These are phyloP conservation scores for Drosophila anceps DNA, from an alignment of 2,888 invertebrate species.

Conservation along the genomic window DNA sequence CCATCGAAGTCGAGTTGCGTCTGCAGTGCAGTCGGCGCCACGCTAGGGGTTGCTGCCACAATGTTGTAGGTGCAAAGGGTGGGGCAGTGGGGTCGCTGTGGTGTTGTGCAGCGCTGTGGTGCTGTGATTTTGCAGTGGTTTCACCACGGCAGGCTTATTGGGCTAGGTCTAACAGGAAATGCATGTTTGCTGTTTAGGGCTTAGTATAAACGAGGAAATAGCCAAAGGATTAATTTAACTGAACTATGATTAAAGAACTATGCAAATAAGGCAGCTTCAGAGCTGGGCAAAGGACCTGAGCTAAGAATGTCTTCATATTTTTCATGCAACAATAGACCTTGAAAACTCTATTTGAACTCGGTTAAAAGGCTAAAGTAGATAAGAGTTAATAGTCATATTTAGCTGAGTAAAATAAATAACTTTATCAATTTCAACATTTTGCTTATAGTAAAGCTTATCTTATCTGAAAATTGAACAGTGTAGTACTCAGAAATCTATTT, in stretches of 20 bases:
- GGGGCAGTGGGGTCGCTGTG: slow-evolving; percentile 5
- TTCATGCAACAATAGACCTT: neutral
- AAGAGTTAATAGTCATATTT: neutral
- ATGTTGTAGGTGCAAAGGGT: neutral
- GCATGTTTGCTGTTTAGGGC: neutral
- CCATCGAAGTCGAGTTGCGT: slow-evolving; percentile 30
- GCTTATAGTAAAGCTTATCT: slow-evolving; percentile 3
- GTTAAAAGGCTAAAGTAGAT: slow-evolving; percentile 1
- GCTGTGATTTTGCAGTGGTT: slow-evolving; percentile 29
- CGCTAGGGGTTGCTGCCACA: slow-evolving; percentile 16
- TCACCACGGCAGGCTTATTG: slow-evolving; percentile 23
- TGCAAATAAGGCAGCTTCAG: neutral
- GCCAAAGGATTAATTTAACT: slow-evolving; percentile 3
- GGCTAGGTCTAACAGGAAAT: slow-evolving; percentile 33
- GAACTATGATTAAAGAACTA: neutral
- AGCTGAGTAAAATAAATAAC: neutral
- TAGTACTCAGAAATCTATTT: neutral
- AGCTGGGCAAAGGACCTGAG: neutral
- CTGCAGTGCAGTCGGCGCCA: slow-evolving; percentile 34
- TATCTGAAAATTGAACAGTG: slow-evolving; percentile 10
- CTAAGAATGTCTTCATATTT: neutral
- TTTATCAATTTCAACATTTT: neutral
- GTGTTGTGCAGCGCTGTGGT: slow-evolving; percentile 41
- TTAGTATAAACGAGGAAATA: neutral
- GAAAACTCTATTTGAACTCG: neutral